Conservation (phyloP, 2,888 invertebrate species). For the Ormyrus rosae region DNA sequence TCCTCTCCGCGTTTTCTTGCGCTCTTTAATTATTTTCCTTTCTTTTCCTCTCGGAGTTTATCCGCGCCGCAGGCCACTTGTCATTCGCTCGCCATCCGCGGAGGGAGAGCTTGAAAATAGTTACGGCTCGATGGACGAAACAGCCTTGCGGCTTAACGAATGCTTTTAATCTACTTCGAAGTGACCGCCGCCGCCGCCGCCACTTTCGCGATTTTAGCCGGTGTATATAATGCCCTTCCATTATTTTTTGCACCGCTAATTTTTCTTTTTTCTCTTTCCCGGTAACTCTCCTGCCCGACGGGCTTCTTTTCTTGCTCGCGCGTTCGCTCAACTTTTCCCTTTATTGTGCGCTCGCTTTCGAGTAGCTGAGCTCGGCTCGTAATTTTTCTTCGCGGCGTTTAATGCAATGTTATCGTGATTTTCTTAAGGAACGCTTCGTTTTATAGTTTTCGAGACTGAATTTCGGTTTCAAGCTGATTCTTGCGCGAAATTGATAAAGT, state of each 20-base stretch:
- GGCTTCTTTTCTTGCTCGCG: no score
- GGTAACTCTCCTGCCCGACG: not conserved
- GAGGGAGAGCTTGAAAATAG: conserved; percentile 49
- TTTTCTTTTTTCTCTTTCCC: not conserved
- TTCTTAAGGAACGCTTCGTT: no score
- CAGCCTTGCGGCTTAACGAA: conserved; percentile 63
- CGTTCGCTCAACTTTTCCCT: not conserved
- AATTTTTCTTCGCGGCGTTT: no score
- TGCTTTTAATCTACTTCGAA: conserved; percentile 66
- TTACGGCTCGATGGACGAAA: not conserved
- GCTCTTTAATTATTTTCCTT: not conserved
- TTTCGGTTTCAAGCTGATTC: no score
- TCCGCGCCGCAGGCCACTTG: conserved; percentile 53
- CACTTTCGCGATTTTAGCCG: not conserved
- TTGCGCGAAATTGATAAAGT: no score
- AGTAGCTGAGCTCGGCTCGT: not conserved
- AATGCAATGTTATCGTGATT: no score
- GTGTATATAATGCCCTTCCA: not conserved
- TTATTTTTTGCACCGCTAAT: not conserved
- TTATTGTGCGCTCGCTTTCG: not conserved
- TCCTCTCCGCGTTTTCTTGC: not conserved
- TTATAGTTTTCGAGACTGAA: no score
- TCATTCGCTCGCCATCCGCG: conserved; percentile 32
- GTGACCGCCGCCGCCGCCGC: conserved; percentile 50
- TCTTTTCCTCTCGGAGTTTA: not conserved